These are phyloP conservation scores for Bactericera cockerelli DNA, from an alignment of 1,140 invertebrate species.

Conservation along the genomic window DNA sequence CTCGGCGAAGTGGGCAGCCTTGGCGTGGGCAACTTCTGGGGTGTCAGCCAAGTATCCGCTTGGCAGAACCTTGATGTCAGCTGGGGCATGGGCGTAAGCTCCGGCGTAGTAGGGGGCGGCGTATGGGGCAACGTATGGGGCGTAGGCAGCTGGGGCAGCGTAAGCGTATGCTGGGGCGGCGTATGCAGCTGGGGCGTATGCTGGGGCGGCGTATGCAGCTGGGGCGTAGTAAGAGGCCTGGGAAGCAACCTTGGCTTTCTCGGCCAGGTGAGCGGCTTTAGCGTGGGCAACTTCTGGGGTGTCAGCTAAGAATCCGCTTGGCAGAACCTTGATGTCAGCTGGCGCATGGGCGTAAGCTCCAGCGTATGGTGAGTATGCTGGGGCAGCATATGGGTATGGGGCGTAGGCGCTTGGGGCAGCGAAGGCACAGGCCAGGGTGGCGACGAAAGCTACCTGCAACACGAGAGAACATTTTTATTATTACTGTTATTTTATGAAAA, in stretches of 20 bases:
- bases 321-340: conserved; percentile 32
- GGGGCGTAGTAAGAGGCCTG: too few relatives aligned
- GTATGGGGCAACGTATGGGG: conserved; percentile 23
- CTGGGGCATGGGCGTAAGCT: conserved; percentile 13
- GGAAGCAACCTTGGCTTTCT: too few relatives aligned
- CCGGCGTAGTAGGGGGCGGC: conserved; percentile 27
- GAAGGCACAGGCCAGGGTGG: not conserved
- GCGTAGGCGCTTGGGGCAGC: conserved; percentile 10
- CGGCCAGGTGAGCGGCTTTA: too few relatives aligned
- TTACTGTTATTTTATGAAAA: too few relatives aligned
- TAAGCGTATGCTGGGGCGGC: conserved; percentile 38
- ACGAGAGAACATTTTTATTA: too few relatives aligned
- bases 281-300: too few relatives aligned
- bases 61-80: conserved; percentile 14
- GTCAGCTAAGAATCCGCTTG: conserved; percentile 36
- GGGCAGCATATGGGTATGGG: conserved; percentile 14
- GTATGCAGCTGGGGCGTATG: conserved; percentile 39
- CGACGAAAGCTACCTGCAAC: not conserved
- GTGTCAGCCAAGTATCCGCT: conserved; percentile 35
- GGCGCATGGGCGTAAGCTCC: too few relatives aligned
- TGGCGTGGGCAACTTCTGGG: conserved; percentile 34
- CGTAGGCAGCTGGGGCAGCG: not conserved
- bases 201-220: conserved; percentile 33
- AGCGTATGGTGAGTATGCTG: too few relatives aligned
- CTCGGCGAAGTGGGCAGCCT: conserved; percentile 30